Evolutionary conservation across 1,140 invertebrate species (phyloP).

Genomic region (Heliconius hermathena): DNA sequence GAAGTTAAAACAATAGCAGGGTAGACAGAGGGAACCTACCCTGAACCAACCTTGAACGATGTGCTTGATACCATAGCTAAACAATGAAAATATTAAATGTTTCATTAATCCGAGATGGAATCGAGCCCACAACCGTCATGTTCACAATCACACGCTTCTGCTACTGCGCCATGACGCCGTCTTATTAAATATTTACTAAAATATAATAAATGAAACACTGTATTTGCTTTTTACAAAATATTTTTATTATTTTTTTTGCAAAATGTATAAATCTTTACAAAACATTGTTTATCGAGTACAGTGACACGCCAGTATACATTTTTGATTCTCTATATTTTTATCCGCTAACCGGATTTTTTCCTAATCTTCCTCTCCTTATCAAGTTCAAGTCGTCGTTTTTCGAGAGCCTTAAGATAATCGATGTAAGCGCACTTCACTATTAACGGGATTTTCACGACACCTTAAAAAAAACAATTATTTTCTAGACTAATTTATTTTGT

Average conservation of each 20-base stretch:
- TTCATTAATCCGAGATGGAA: no score
- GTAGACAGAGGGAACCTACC: no score
- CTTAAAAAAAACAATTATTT: slow-evolving; percentile 40
- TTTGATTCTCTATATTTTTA: neutral
- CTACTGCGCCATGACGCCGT: no score
- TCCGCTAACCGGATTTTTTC: slow-evolving; percentile 41
- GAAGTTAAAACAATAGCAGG: no score
- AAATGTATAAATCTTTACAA: neutral
- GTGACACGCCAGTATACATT: neutral
- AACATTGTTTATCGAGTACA: neutral
- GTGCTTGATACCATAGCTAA: no score
- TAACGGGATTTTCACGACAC: slow-evolving; percentile 69
- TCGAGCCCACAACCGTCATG: no score
- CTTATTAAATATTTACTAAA: no score
- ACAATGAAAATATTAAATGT: no score
- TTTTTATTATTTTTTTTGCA: neutral
- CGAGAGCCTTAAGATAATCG: slow-evolving; percentile 66
- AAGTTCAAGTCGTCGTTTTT: slow-evolving; percentile 56
- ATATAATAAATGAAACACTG: neutral
- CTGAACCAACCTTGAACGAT: no score
- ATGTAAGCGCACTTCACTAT: slow-evolving; percentile 69
- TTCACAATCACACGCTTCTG: no score
- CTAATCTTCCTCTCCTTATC: slow-evolving; percentile 60
- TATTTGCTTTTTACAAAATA: neutral
- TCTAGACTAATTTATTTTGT: neutral